Evolutionary conservation across 2,113 vertebrate genomes (phyloP).

Genomic region (Lagopus leucura): DNA sequence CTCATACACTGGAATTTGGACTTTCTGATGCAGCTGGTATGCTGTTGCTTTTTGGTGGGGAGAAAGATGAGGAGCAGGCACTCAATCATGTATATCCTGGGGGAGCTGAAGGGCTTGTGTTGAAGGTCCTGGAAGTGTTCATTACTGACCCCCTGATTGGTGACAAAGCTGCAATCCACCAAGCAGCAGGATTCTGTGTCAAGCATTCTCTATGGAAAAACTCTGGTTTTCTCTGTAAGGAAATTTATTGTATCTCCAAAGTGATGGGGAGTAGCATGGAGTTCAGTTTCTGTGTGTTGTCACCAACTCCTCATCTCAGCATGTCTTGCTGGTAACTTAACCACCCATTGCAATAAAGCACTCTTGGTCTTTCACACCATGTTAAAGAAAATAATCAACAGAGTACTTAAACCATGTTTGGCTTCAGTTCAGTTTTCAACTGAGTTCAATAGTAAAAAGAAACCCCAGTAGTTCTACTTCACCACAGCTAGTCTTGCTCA

Average conservation of each 20-base stretch:
- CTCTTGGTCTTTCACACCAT: constrained; percentile 40
- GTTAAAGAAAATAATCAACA: constrained; percentile 56
- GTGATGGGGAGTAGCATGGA: neutral
- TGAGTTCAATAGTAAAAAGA: constrained; percentile 22
- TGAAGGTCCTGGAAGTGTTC: neutral
- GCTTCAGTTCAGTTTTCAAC: neutral
- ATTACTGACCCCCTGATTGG: neutral
- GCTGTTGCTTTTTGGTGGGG: neutral
- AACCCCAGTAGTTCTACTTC: constrained; percentile 6
- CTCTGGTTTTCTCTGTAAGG: neutral
- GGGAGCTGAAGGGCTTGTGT: neutral
- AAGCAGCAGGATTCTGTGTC: neutral
- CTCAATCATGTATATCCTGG: neutral
- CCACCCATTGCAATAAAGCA: constrained; percentile 25
- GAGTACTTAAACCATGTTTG: constrained; percentile 23
- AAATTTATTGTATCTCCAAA: constrained; percentile 7
- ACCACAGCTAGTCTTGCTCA: constrained; percentile 23
- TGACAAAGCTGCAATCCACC: neutral
- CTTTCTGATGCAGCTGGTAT: neutral
- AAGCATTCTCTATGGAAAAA: neutral
- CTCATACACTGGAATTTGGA: neutral
- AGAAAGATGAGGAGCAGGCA: neutral
- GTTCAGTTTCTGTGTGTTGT: constrained; percentile 25
- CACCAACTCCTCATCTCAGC: constrained; percentile 45
- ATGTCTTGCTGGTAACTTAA: constrained; percentile 40